phyloP scores from a whole-genome alignment of 2,888 invertebrate species.

The Aphodius granarius region DNA sequence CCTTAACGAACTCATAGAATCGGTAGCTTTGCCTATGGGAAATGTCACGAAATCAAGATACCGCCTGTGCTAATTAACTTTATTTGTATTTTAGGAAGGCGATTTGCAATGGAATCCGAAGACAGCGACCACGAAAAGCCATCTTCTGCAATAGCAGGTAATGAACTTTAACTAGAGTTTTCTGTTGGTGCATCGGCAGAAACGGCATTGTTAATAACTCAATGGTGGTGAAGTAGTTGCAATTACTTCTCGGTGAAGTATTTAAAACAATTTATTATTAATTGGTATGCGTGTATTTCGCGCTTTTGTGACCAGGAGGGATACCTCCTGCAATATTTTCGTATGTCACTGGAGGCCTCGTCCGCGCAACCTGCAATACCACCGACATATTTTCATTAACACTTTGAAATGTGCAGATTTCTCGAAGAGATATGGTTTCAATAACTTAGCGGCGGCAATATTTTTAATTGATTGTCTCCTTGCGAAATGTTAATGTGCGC shows the following conservation, averaged over 20 bases:
- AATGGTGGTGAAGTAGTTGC: neutral
- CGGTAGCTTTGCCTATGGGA: conserved; percentile 13
- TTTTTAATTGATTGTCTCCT: conserved; percentile 3
- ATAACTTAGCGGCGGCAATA: conserved; percentile 7
- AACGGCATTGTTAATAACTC: neutral
- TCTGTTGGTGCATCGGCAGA: neutral
- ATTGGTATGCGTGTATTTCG: neutral
- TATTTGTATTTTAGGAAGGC: neutral
- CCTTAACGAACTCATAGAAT: conserved; percentile 8
- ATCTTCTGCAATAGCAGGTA: no score
- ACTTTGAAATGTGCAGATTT: conserved; percentile 3
- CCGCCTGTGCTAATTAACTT: neutral
- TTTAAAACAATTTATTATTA: conserved; percentile 5
- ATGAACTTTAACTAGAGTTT: no score
- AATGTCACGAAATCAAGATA: conserved; percentile 8
- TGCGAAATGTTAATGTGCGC: neutral
- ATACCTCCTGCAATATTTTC: neutral
- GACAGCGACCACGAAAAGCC: no score
- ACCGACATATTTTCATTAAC: neutral
- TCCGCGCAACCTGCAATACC: neutral
- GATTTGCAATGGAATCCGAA: no score
- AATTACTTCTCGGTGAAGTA: neutral
- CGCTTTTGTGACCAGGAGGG: neutral
- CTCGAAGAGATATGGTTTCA: conserved; percentile 6
- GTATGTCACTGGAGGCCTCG: neutral